Base-by-base conservation (phyloP, 2,113 vertebrate genomes). In the Andinoacara biseriatus region DNA sequence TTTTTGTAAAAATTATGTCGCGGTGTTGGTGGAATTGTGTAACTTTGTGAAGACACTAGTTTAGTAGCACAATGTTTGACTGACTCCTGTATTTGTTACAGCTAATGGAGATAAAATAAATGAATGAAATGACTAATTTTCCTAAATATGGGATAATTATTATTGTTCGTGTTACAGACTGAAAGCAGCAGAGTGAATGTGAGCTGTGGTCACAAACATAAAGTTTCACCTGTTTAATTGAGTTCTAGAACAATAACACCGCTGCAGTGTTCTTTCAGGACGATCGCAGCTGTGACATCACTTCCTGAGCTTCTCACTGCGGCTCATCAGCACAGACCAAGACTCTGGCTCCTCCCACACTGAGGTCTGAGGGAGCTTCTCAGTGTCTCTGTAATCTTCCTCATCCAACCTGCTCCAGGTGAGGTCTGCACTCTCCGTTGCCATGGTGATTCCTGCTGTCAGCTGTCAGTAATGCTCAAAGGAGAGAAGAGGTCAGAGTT, bases 241-340 rank as follows among this genome's bases (percentile, higher is more conserved):
- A n/a, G 11, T 15, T 46, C 2, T 17, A 49, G 46, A 7, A 17
- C 46, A 18, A 49, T 49, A 5, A 49, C 17, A 18, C 46, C 18
- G 1, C 17, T 18, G 15, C 3, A 7, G 3, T 49, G 7, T 18
- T 7, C 14, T 46, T 15, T 46, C 35, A 61, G 9, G 59, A 20
- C 9, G 2, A 18, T 31, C 33, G 5, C 56, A 58, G 2, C 17
- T 35, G 0, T 17, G 5, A 49, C 15, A 17, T 15, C 2, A 46
- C 10, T 35, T 61, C 1, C 5, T 3, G 0, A 6, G 8, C 10
- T 35, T 1, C n/a, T 7, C 0, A 7, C 20, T 62, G 60, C 7
- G 35, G 31, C 31, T 35, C 10, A 6, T 62, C 60, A 0, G 31
- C 3, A 62, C 35, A 62, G 60, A 7, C 11, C 5, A 35, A 35